Percentiles rank a stretch among this genome's conserved stretches.
Conservation (phyloP, 1,140 invertebrate genomes). For the Paraescarpia echinospica region DNA sequence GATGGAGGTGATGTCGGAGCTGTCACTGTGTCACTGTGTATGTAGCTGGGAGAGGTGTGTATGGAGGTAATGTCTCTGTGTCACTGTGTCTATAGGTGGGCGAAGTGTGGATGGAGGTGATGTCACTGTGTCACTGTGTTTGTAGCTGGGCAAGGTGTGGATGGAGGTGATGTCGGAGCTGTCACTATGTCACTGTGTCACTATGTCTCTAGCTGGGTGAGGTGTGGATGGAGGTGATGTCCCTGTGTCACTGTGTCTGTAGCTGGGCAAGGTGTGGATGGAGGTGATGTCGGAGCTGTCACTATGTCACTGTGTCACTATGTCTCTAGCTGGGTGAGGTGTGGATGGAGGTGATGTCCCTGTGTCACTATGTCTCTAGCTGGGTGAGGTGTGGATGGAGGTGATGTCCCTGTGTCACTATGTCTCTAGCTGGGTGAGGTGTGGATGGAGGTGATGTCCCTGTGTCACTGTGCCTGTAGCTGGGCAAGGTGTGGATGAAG, state of each 20-base stretch:
- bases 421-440: slow-evolving; percentile 53
- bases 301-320: slow-evolving; percentile 7
- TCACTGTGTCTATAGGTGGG: too few species aligned
- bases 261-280: slow-evolving; percentile 57
- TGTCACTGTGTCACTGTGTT: too few species aligned
- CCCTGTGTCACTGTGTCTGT: background rate
- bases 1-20: slow-evolving; percentile 53
- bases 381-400: too few species aligned
- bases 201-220: slow-evolving; percentile 35
- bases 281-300: slow-evolving; percentile 45
- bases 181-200: slow-evolving; percentile 48
- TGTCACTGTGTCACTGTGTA: too few species aligned
- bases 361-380: background rate
- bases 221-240: too few species aligned
- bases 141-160: slow-evolving; percentile 58
- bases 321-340: slow-evolving; percentile 44
- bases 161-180: slow-evolving; percentile 55
- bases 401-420: background rate
- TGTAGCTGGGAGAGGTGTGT: background rate
- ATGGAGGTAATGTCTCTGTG: background rate
- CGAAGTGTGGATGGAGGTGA: too few species aligned
- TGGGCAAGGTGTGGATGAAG: slow-evolving; percentile 58
- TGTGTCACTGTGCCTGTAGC: slow-evolving; percentile 29
- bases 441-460: slow-evolving; percentile 51
- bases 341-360: slow-evolving; percentile 53